Evolutionary conservation across 2,113 vertebrate species (phyloP).

Genomic region (Caranx melampygus): DNA sequence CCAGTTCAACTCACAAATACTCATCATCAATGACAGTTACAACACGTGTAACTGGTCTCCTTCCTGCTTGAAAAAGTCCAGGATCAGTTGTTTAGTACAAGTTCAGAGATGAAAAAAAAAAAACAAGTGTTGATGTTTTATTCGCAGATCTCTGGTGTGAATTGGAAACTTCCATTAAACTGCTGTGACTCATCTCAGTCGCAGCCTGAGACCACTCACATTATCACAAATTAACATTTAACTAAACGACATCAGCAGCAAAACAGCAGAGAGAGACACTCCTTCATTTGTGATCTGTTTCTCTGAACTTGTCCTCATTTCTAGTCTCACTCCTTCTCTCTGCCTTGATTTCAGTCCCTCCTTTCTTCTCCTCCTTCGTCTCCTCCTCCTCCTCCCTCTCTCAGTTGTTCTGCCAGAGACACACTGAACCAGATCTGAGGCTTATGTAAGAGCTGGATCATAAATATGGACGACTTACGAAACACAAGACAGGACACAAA

Average conservation of each 20-base stretch:
- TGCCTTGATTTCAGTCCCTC: conserved; percentile 36
- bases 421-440: conserved; percentile 75
- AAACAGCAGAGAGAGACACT: background rate
- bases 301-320: background rate
- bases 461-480: conserved; percentile 76
- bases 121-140: too few relatives aligned
- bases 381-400: conserved; percentile 5
- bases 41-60: too few relatives aligned
- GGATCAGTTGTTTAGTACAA: too few relatives aligned
- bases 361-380: conserved; percentile 15
- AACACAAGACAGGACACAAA: conserved; percentile 67
- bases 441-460: conserved; percentile 78
- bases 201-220: background rate
- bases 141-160: background rate
- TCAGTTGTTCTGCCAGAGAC: conserved; percentile 60
- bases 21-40: too few relatives aligned
- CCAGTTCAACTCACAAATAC: too few relatives aligned
- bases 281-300: background rate
- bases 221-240: background rate
- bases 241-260: background rate
- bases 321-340: conserved; percentile 11
- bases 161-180: conserved; percentile 9
- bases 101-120: too few relatives aligned
- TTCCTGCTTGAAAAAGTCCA: too few relatives aligned
- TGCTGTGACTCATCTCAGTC: background rate